A percentile compares a stretch with the other conserved stretches of the same genome.
Conservation (phyloP, 1,140 invertebrate species). For the Zophobas atratus region DNA sequence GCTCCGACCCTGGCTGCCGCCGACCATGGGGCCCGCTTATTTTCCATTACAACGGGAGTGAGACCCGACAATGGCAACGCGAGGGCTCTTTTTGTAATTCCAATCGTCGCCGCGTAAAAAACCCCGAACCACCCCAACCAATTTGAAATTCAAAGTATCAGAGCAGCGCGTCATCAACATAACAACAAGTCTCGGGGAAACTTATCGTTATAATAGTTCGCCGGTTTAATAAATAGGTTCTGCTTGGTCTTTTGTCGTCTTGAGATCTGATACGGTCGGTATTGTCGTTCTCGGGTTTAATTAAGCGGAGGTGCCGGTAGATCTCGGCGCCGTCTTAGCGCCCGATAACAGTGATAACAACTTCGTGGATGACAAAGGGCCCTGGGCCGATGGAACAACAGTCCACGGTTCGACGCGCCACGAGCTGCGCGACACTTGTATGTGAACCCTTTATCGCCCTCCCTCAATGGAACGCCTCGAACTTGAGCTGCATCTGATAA, state of each 20-base stretch:
- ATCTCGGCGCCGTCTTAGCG: conserved; percentile 54
- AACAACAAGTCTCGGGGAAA: conserved; percentile 36
- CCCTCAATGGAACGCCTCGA: conserved; percentile 28
- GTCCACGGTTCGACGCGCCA: conserved; percentile 56
- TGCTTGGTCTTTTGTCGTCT: conserved; percentile 45
- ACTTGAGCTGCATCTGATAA: conserved; percentile 32
- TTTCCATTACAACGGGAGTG: conserved; percentile 58
- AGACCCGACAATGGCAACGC: conserved; percentile 49
- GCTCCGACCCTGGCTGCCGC: conserved; percentile 23
- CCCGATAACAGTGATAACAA: conserved; percentile 53
- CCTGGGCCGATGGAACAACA: conserved; percentile 52
- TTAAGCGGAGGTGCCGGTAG: conserved; percentile 58
- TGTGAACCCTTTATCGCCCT: conserved; percentile 35
- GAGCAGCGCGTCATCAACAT: conserved; percentile 49
- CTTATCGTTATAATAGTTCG: conserved; percentile 48
- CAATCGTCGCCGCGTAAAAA: conserved; percentile 57
- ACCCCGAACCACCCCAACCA: conserved; percentile 50
- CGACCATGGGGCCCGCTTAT: conserved; percentile 53
- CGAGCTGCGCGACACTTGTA: conserved; percentile 33
- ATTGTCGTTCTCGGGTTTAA: conserved; percentile 57
- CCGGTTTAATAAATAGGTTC: conserved; percentile 50
- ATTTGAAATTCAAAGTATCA: conserved; percentile 60
- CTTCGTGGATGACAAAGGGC: conserved; percentile 53
- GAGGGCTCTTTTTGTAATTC: conserved; percentile 55
- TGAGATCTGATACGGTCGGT: conserved; percentile 53